Evolutionary conservation across 1,140 invertebrate species (phyloP).

Genomic region (Myzus persicae): DNA sequence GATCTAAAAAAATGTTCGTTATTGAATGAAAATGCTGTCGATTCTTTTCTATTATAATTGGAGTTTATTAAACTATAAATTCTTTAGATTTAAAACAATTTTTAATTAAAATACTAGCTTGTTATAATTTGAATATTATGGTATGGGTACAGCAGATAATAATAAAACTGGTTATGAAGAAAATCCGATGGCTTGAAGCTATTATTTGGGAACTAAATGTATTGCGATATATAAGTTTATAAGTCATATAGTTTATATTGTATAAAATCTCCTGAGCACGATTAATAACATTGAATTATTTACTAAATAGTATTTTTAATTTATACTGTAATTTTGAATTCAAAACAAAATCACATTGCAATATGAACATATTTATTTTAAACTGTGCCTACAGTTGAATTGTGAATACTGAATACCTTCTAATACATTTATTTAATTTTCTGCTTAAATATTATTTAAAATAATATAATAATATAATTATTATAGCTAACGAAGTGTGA

Average conservation of each 20-base stretch:
- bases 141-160: neutral
- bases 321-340: neutral
- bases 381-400: neutral
- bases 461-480: neutral
- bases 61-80: neutral
- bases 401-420: neutral
- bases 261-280: no score
- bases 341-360: neutral
- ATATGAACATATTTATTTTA: neutral
- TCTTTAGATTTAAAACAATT: neutral
- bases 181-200: neutral
- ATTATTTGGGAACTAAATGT: neutral
- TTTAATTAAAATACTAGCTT: neutral
- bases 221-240: neutral
- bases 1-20: neutral
- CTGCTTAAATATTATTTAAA: neutral
- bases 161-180: neutral
- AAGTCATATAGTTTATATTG: neutral
- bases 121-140: neutral
- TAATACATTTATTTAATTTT: neutral
- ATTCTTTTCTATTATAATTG: neutral
- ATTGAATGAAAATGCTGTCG: neutral
- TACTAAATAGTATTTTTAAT: neutral
- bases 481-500: neutral
- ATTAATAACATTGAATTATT: neutral